Conservation (phyloP, 2,113 vertebrate genomes). For the Noctilio leporinus region DNA sequence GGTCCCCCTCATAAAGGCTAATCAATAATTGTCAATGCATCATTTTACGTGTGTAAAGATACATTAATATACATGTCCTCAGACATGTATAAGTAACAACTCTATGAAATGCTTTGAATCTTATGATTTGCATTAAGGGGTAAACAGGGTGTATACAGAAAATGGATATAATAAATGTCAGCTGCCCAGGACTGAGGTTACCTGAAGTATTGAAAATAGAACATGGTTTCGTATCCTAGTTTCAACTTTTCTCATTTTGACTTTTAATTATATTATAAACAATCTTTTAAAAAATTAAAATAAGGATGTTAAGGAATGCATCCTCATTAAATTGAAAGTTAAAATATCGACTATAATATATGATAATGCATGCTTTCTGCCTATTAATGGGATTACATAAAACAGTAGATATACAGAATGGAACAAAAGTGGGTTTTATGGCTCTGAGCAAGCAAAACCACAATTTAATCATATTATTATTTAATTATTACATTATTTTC, state of each 20-base stretch:
- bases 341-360: background rate
- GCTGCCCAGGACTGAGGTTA: background rate
- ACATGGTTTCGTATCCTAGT: background rate
- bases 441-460: background rate
- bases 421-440: background rate
- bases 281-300: background rate
- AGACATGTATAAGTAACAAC: slow-evolving; percentile 7
- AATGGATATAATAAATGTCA: background rate
- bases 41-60: background rate
- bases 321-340: background rate
- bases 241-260: background rate
- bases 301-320: background rate
- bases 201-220: background rate
- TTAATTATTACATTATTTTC: too few relatives aligned
- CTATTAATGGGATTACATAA: background rate
- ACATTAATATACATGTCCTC: background rate
- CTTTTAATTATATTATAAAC: background rate
- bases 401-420: background rate
- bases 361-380: background rate
- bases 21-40: background rate
- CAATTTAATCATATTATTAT: too few relatives aligned
- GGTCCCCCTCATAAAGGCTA: background rate
- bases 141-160: background rate
- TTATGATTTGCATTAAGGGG: slow-evolving; percentile 35
- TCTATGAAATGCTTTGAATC: background rate